Evolutionary conservation across 2,797 vertebrate species (phyloP), one percentile per base, ranked within the genome.

Genomic region (Anomalospiza imberbis): DNA sequence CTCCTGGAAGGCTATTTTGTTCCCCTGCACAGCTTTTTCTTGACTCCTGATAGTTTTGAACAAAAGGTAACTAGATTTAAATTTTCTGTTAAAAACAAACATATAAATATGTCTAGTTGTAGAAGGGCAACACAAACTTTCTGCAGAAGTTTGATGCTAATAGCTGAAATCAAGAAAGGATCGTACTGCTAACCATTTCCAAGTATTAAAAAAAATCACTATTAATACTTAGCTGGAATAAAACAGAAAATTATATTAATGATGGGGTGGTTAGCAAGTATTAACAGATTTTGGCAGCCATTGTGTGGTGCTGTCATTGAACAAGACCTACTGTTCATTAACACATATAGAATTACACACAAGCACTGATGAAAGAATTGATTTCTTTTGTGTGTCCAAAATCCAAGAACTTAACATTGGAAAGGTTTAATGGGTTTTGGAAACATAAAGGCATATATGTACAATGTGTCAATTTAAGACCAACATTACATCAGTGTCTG

Each of bases 11-110:
- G 99, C 85, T 99, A 99, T 97, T 99, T 99, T 66, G 99, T 99
- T 67, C 98, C 99, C 5, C 98, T 99, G 79, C 98, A 99, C 98
- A 99, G 99, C 97, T 99, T 99, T 93, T 99, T 99, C 96, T 98
- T 99, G 96, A 99, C 99, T 17, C 99, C 99, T 1, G 99, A 99
- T 91, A 99, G 99, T 97, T 99, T 99, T 97, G 99, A 99, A 88
- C 99, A 99, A 97, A 99, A 99, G 99, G 99, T 99, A 98, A 96
- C 86, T 55, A 50, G 42, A 76, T 94, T 88, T 78, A 5, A 12
- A 94, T 87, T 87, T 86, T 89, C 53, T 72, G 17, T 88, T 85
- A 32, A 81, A 92, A 84, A 25, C 57, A 87, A 80, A 66, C 11
- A 19, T 21, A 29, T 20, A 65, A 68, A 45, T 36, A 32, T 34